Conservation (phyloP, 2,888 invertebrate species). For the Lasioglossum zephyrum region DNA sequence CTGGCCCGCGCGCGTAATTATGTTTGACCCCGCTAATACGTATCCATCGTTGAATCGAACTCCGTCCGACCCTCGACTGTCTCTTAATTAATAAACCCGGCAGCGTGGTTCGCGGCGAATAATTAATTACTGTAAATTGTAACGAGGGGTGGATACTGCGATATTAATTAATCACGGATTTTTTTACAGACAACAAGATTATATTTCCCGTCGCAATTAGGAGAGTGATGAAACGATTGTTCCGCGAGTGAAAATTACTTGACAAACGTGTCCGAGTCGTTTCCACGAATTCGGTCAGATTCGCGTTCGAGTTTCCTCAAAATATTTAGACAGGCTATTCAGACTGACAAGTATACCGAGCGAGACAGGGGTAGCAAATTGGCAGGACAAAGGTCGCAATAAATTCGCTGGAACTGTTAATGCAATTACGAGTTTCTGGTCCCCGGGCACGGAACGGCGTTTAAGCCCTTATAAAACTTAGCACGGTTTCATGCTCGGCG, state of each 20-base stretch:
- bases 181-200: background rate
- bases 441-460: background rate
- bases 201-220: background rate
- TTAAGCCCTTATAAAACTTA: slow-evolving; percentile 25
- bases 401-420: background rate
- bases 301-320: background rate
- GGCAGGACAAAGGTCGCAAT: background rate
- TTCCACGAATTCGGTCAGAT: background rate
- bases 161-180: background rate
- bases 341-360: background rate
- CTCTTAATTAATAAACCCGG: slow-evolving; percentile 45
- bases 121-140: slow-evolving; percentile 34
- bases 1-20: slow-evolving; percentile 49
- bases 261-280: background rate
- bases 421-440: background rate
- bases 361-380: background rate
- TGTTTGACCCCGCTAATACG: slow-evolving; percentile 44
- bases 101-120: slow-evolving; percentile 1
- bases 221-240: background rate
- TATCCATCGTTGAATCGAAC: slow-evolving; percentile 15
- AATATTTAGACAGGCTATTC: background rate
- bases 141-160: background rate
- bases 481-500: slow-evolving; percentile 13
- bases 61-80: background rate
- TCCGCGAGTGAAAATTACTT: background rate